These are phyloP conservation scores for Drosophila tani DNA, from an alignment of 1,140 invertebrate species.

Conservation along the genomic window DNA sequence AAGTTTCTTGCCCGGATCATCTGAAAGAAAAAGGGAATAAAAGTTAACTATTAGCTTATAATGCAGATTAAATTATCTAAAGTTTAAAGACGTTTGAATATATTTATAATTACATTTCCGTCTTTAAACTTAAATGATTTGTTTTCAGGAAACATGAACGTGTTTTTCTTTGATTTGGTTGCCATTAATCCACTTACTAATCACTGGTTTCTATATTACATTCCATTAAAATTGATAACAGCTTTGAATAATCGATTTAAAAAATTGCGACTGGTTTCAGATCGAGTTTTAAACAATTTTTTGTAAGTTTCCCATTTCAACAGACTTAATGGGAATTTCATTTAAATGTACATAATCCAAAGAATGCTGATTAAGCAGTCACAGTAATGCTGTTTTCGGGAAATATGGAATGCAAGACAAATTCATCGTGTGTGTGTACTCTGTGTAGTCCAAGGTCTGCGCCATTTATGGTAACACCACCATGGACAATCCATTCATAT, in stretches of 20 bases:
- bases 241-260: background rate
- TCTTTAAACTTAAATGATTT: background rate
- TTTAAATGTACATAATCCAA: slow-evolving; percentile 14
- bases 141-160: background rate
- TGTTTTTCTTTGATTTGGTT: background rate
- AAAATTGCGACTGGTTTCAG: background rate
- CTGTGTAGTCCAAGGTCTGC: slow-evolving; percentile 37
- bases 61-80: no score
- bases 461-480: slow-evolving; percentile 7
- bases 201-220: background rate
- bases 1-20: slow-evolving; percentile 31
- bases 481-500: slow-evolving; percentile 18
- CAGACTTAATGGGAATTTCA: slow-evolving; percentile 2
- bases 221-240: slow-evolving; percentile 4
- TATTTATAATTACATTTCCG: background rate
- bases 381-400: background rate
- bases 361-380: slow-evolving; percentile 18
- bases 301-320: background rate
- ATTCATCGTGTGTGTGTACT: slow-evolving; percentile 5
- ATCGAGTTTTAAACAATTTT: background rate
- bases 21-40: slow-evolving; percentile 26
- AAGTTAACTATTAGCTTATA: no score
- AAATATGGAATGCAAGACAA: slow-evolving; percentile 30
- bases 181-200: background rate
- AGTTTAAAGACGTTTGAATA: no score